A percentile compares a stretch with the other conserved stretches of the same genome.
Evolutionary conservation across 2,797 vertebrate species (phyloP).

Genomic region (Chromis chromis): DNA sequence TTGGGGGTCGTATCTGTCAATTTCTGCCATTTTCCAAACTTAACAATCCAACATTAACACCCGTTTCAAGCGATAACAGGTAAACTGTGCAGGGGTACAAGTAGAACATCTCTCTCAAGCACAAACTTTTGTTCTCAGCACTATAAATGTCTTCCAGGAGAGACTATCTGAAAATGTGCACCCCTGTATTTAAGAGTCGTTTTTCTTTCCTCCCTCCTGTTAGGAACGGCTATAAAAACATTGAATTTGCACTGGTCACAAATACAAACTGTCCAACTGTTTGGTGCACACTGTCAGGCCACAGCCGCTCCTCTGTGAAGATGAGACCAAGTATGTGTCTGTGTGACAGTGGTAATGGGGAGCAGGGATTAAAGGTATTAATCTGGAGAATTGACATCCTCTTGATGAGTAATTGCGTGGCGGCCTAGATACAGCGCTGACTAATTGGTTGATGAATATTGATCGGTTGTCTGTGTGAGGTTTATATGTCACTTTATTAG

Average conservation of each 20-base stretch:
- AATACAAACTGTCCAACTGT: not conserved
- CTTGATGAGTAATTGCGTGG: conserved; percentile 55
- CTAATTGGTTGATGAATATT: conserved; percentile 70
- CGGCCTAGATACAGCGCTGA: conserved; percentile 42
- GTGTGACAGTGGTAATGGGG: conserved; percentile 13
- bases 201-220: not conserved
- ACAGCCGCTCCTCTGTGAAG: conserved; percentile 39
- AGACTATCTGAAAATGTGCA: not conserved
- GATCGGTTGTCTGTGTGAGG: conserved; percentile 49
- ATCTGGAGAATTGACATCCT: conserved; percentile 51
- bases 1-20: no score
- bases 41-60: no score
- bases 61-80: no score
- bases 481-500: conserved; percentile 47
- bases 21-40: no score
- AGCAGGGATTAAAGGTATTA: conserved; percentile 59
- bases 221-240: not conserved
- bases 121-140: no score
- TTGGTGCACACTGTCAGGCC: not conserved
- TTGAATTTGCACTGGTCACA: not conserved
- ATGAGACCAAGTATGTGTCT: conserved; percentile 29
- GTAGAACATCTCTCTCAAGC: no score
- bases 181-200: not conserved
- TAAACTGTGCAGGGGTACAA: no score
- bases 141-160: no score